Base-by-base conservation (phyloP, 2,113 vertebrate genomes). In the Mionectes macconnelli region DNA sequence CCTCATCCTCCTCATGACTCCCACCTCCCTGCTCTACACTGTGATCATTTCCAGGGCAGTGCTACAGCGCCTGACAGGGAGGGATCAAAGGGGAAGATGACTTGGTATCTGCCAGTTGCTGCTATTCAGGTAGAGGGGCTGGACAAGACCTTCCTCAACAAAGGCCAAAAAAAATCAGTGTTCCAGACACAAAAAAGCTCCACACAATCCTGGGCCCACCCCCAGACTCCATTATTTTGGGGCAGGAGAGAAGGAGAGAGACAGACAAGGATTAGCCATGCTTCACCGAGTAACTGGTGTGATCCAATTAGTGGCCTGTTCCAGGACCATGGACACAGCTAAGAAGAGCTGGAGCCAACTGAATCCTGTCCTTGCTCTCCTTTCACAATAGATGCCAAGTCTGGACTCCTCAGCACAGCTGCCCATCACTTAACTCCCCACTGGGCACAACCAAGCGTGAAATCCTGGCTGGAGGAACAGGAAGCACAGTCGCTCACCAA, bases 301-400 rank as follows among this genome's bases (percentile, higher is more conserved):
- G 92, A 94, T 97, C 84, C 93, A 95, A 93, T 97, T 94, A 96
- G 76, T 28, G 67, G 55, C 35, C 84, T 80, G 60, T 67, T 62
- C 55, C 21, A 88, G 79, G 83, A 88, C 56, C 64, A 47, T 1
- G 72, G 85, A 67, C 88, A 74, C 87, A 64, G 78, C 87, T 8
- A 79, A 60, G 76, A 49, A 72, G 86, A 69, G 69, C 21, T 31
- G 82, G 93, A 86, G 92, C 93, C 92, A 93, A 25, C 1, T 90
- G 86, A 81, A 94, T 70, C 39, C 84, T 84, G 90, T 69, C 90
- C 76, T 56, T 44, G 3, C 67, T 88, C 68, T 84, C 57, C 59
- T 68, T 52, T 44, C 42, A 33, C 27, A 37, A 5, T 0, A 39
- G 79, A 39, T 28, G 90, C 92, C 85, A 88, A 59, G 72, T 9